A percentile compares a stretch with the other conserved stretches of the same genome.
Conservation (phyloP, 2,113 vertebrate species). For the Engystomops pustulosus region DNA sequence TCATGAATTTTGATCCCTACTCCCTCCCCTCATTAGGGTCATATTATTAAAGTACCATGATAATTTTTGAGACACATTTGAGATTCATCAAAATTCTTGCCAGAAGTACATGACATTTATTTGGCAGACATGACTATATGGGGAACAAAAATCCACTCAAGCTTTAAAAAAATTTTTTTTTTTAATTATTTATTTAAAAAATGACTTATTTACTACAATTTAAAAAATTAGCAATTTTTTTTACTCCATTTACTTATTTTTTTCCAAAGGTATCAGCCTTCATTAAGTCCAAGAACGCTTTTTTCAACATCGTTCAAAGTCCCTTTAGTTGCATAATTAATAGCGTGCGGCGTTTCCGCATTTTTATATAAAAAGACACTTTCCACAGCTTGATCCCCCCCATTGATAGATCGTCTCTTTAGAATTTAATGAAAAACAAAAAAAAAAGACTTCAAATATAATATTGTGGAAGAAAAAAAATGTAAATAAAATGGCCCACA, state of each 20-base stretch:
- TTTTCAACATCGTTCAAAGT: too few species aligned
- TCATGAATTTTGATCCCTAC: slow-evolving; percentile 4
- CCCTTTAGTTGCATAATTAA: slow-evolving; percentile 42
- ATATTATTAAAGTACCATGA: slow-evolving; percentile 12
- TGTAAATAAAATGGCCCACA: background rate
- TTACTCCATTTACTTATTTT: background rate
- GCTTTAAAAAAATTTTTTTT: background rate
- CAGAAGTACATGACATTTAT: background rate
- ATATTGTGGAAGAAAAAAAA: background rate
- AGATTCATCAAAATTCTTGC: slow-evolving; percentile 12
- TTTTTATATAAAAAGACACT: slow-evolving; percentile 10
- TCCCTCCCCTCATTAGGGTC: background rate
- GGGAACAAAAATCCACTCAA: background rate
- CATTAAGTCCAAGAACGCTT: slow-evolving; percentile 26
- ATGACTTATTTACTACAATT: background rate
- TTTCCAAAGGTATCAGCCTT: background rate
- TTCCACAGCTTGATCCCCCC: slow-evolving; percentile 22
- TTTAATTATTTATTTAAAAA: background rate
- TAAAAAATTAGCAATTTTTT: background rate
- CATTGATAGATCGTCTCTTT: slow-evolving; percentile 38
- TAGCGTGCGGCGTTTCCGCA: slow-evolving; percentile 34
- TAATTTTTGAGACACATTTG: slow-evolving; percentile 19
- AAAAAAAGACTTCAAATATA: slow-evolving; percentile 38
- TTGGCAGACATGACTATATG: background rate
- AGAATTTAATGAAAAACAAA: slow-evolving; percentile 33